phyloP scores from a whole-genome alignment of 1,140 invertebrate genomes.

The Ctenoplectra terminalis region DNA sequence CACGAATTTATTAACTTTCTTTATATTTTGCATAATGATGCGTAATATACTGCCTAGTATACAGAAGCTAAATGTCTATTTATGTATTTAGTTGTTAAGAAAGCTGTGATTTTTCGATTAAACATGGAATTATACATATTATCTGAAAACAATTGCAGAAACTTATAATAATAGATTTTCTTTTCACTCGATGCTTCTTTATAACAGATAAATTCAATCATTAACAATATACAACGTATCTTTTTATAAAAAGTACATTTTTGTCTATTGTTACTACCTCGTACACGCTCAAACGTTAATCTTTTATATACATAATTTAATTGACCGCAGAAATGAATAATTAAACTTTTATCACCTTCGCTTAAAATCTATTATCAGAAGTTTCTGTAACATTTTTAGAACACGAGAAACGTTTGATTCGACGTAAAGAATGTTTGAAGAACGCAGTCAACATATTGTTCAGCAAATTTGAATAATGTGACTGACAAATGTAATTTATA shows the following conservation, averaged over 20 bases:
- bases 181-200: neutral
- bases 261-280: neutral
- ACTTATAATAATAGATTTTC: slow-evolving; percentile 24
- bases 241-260: neutral
- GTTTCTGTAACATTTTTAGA: slow-evolving; percentile 21
- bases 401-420: neutral
- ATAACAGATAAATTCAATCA: neutral
- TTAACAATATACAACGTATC: no score
- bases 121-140: slow-evolving; percentile 18
- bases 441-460: neutral
- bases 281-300: neutral
- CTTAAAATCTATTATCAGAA: slow-evolving; percentile 38
- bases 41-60: slow-evolving; percentile 10
- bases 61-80: slow-evolving; percentile 33
- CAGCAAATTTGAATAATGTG: neutral
- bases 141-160: slow-evolving; percentile 12
- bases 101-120: slow-evolving; percentile 46
- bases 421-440: slow-evolving; percentile 8
- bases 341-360: neutral
- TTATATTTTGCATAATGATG: slow-evolving; percentile 13
- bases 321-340: neutral
- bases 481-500: slow-evolving; percentile 1
- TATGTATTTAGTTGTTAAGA: slow-evolving; percentile 40
- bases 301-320: neutral
- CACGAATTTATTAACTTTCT: neutral